Conservation (phyloP, 2,113 vertebrate species). For the Micromys minutus region DNA sequence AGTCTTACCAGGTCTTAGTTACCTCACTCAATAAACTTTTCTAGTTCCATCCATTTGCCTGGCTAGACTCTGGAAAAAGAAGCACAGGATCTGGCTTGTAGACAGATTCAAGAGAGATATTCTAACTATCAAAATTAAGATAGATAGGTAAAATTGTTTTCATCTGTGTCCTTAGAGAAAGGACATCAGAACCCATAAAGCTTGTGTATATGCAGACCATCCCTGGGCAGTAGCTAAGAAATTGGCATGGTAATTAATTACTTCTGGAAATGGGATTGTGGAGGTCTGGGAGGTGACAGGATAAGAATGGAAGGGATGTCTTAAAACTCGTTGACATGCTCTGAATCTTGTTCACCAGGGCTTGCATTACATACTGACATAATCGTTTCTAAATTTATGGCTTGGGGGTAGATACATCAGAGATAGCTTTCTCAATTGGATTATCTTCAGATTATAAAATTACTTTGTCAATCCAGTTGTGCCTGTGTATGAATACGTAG, state of each 20-base stretch:
- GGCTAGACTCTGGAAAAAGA: background rate
- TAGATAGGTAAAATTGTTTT: conserved; percentile 41
- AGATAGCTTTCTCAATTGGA: conserved; percentile 55
- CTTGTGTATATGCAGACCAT: background rate
- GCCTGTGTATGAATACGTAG: background rate
- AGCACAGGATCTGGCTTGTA: background rate
- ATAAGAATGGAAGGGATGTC: conserved; percentile 1
- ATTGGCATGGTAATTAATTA: conserved; percentile 43
- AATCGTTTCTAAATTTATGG: conserved; percentile 38
- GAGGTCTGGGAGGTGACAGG: background rate
- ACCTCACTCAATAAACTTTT: background rate
- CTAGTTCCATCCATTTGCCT: background rate
- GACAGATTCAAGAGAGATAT: background rate
- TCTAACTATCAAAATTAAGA: conserved; percentile 36
- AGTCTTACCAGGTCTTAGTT: background rate
- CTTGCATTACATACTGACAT: conserved; percentile 38
- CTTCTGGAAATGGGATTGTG: conserved; percentile 4
- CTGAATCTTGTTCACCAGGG: conserved; percentile 52
- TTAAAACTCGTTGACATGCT: conserved; percentile 22
- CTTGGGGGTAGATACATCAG: background rate
- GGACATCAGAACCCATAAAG: background rate
- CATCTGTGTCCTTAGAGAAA: conserved; percentile 42
- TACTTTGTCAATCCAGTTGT: conserved; percentile 39
- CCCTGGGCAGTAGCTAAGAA: conserved; percentile 39
- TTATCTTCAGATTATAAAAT: conserved; percentile 36